phyloP scores from a whole-genome alignment of 2,113 vertebrate genomes.

The Silurus asotus region DNA sequence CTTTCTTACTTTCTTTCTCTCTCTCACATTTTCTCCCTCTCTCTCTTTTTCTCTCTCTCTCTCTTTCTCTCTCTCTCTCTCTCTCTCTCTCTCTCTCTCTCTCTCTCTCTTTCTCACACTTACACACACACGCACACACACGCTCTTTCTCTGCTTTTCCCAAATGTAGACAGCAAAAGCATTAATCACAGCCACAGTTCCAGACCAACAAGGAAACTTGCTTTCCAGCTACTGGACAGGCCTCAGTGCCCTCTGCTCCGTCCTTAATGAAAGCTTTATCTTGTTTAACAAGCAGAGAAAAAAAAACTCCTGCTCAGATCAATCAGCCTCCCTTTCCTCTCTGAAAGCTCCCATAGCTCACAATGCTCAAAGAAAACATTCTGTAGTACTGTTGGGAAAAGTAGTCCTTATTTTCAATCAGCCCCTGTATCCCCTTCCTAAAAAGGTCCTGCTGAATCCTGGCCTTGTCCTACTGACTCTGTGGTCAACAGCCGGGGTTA shows the following conservation, averaged over 20 bases:
- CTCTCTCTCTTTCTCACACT: neutral
- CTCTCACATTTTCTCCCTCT: too few species aligned
- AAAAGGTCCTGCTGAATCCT: slow-evolving; percentile 49
- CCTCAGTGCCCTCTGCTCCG: slow-evolving; percentile 47
- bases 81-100: slow-evolving; percentile 1
- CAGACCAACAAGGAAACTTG: slow-evolving; percentile 59
- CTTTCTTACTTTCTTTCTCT: neutral
- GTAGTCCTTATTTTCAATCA: slow-evolving; percentile 51
- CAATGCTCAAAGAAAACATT: slow-evolving; percentile 28
- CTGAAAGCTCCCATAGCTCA: slow-evolving; percentile 31
- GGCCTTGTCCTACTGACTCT: slow-evolving; percentile 56
- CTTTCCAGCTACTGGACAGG: slow-evolving; percentile 43
- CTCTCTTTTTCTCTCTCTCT: neutral
- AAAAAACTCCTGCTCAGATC: slow-evolving; percentile 27
- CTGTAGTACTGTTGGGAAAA: slow-evolving; percentile 34
- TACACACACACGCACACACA: neutral
- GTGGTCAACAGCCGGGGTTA: slow-evolving; percentile 58
- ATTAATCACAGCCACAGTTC: slow-evolving; percentile 53
- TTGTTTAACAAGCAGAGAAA: slow-evolving; percentile 53
- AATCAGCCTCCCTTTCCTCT: slow-evolving; percentile 43
- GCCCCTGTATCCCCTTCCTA: slow-evolving; percentile 42
- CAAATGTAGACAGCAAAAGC: slow-evolving; percentile 46
- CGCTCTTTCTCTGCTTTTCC: slow-evolving; percentile 5
- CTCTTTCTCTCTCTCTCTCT: neutral
- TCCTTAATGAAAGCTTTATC: slow-evolving; percentile 59